These are phyloP conservation scores for Hirtodrosophila confusa DNA, from an alignment of 2,888 invertebrate species.

Conservation along the genomic window DNA sequence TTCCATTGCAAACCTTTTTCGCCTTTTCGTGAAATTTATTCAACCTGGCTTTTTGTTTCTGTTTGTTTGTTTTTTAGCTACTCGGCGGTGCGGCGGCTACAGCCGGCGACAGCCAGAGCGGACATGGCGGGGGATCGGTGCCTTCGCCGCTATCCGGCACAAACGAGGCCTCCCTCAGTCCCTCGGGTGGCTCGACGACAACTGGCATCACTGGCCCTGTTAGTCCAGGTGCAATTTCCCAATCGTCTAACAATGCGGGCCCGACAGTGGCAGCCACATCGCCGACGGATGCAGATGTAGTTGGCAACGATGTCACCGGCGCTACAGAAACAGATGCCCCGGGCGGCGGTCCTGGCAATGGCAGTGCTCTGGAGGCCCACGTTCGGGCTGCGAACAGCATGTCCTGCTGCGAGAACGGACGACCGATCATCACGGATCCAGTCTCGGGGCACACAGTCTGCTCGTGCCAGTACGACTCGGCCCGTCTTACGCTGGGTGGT, in stretches of 20 bases:
- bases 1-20: conserved; percentile 42
- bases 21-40: conserved; percentile 41
- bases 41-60: conserved; percentile 20
- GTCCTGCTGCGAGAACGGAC: conserved; percentile 94
- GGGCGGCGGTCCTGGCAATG: conserved; percentile 19
- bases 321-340: conserved; percentile 53
- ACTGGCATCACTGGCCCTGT: conserved; percentile 82
- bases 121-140: conserved; percentile 83
- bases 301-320: conserved; percentile 52
- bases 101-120: conserved; percentile 68
- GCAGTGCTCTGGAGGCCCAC: conserved; percentile 50
- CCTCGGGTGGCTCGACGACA: conserved; percentile 86
- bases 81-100: conserved; percentile 66
- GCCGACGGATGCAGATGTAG: conserved; percentile 55
- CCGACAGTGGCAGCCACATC: conserved; percentile 45
- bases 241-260: conserved; percentile 83
- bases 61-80: conserved; percentile 57
- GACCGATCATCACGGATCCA: conserved; percentile 96
- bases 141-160: conserved; percentile 92
- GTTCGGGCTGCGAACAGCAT: conserved; percentile 57
- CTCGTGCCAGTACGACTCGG: conserved; percentile 96
- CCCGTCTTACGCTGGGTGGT: conserved; percentile 91
- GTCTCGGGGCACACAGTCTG: conserved; percentile 96
- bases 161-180: conserved; percentile 89
- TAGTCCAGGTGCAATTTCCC: conserved; percentile 84